Conservation (phyloP, 2,888 invertebrate genomes). For the Melanchra persicariae region DNA sequence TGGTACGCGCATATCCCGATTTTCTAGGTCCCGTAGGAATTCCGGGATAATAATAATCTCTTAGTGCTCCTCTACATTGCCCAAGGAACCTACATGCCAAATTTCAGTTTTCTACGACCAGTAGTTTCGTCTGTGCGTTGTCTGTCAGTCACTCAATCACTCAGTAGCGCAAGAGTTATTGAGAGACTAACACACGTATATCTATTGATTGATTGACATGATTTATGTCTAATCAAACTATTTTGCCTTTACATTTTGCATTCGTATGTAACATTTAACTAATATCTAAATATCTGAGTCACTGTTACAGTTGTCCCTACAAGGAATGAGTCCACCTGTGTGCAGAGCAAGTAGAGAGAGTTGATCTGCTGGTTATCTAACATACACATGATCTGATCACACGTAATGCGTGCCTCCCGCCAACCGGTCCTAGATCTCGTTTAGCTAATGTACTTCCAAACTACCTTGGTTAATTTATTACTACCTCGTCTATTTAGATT, state of each 20-base stretch:
- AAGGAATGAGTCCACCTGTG: slow-evolving; percentile 38
- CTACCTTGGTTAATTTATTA: not conserved
- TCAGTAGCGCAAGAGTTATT: too few species aligned
- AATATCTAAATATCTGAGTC: slow-evolving; percentile 32
- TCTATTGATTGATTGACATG: not conserved
- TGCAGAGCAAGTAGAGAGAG: slow-evolving; percentile 48
- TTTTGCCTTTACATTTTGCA: not conserved
- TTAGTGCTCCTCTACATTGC: too few species aligned
- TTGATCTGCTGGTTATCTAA: slow-evolving; percentile 52
- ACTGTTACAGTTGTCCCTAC: slow-evolving; percentile 43
- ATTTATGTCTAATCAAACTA: not conserved
- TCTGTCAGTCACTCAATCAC: too few species aligned
- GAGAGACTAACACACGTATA: too few species aligned
- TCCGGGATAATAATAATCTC: too few species aligned
- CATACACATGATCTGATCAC: slow-evolving; percentile 35
- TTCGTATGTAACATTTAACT: not conserved
- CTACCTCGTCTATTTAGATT: not conserved
- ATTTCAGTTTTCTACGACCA: too few species aligned
- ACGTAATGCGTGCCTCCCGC: slow-evolving; percentile 37
- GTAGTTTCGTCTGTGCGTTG: too few species aligned
- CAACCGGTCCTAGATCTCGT: slow-evolving; percentile 46
- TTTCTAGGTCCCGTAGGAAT: too few species aligned
- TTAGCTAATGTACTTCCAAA: slow-evolving; percentile 20
- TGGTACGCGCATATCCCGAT: too few species aligned
- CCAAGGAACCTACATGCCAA: too few species aligned